These are phyloP conservation scores for Cataglyphis cursor DNA, from an alignment of 2,888 invertebrate genomes.

Conservation along the genomic window DNA sequence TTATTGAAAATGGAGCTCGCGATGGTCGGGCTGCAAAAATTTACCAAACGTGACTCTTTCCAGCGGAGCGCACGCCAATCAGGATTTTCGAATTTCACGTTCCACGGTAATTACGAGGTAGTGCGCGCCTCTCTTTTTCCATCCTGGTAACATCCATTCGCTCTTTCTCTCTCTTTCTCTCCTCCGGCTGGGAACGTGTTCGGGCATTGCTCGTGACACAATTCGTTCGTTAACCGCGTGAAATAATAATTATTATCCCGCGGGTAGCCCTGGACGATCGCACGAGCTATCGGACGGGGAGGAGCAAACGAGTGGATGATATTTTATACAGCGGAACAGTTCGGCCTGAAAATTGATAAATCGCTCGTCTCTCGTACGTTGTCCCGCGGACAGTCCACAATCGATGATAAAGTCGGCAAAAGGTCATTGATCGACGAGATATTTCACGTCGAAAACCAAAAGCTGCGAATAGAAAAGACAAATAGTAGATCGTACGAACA, in stretches of 20 bases:
- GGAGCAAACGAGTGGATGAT: slow-evolving; percentile 64
- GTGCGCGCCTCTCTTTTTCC: slow-evolving; percentile 43
- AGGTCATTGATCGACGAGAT: slow-evolving; percentile 57
- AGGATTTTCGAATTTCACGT: slow-evolving; percentile 69
- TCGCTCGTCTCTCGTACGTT: slow-evolving; percentile 71
- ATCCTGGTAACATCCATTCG: slow-evolving; percentile 22
- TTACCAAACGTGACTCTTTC: slow-evolving; percentile 61
- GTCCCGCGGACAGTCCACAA: slow-evolving; percentile 43
- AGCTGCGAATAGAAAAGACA: slow-evolving; percentile 37
- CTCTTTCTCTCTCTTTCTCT: not conserved
- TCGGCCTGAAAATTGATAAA: slow-evolving; percentile 76
- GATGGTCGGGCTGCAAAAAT: slow-evolving; percentile 44
- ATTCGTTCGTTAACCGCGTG: slow-evolving; percentile 82
- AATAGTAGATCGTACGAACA: slow-evolving; percentile 44
- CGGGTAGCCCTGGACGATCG: slow-evolving; percentile 74
- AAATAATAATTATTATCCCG: slow-evolving; percentile 82
- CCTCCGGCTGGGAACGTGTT: slow-evolving; percentile 38
- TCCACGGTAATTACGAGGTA: slow-evolving; percentile 71
- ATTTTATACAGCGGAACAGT: slow-evolving; percentile 75
- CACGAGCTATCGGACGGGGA: slow-evolving; percentile 61
- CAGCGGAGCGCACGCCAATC: slow-evolving; percentile 62
- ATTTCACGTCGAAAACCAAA: slow-evolving; percentile 42
- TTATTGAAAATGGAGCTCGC: slow-evolving; percentile 44
- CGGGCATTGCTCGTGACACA: slow-evolving; percentile 77
- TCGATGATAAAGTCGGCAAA: slow-evolving; percentile 46